A percentile compares a stretch with the other conserved stretches of the same genome.
Conservation (phyloP, 2,888 invertebrate species). For the Sabatieria punctata region DNA sequence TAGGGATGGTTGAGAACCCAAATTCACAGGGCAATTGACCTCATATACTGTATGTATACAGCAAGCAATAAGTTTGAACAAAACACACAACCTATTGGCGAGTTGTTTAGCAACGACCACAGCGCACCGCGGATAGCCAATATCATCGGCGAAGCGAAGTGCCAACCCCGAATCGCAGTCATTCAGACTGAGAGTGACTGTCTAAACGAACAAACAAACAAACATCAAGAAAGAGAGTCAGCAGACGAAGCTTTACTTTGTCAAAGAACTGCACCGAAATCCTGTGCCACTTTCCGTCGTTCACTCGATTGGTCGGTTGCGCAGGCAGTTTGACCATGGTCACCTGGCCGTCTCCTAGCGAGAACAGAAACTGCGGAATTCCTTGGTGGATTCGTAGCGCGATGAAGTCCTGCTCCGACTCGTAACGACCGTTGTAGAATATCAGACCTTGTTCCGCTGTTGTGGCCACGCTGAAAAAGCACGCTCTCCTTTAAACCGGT, state of each 20-base stretch:
- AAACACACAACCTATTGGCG: neutral
- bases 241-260: conserved; percentile 40
- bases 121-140: conserved; percentile 63
- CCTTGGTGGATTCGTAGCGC: conserved; percentile 60
- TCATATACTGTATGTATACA: too few species aligned
- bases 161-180: conserved; percentile 70
- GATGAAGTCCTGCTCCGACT: conserved; percentile 81
- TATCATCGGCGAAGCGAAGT: conserved; percentile 48
- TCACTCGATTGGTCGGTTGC: conserved; percentile 42
- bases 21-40: too few species aligned
- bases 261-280: conserved; percentile 68
- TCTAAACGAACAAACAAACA: conserved; percentile 37
- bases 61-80: too few species aligned
- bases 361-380: conserved; percentile 65
- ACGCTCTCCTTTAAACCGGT: conserved; percentile 6
- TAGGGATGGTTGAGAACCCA: too few species aligned
- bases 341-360: conserved; percentile 51
- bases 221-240: neutral
- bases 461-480: conserved; percentile 58
- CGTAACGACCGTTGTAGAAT: conserved; percentile 85
- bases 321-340: conserved; percentile 34
- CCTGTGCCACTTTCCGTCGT: conserved; percentile 76
- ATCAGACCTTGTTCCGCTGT: conserved; percentile 62
- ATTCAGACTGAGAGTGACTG: conserved; percentile 62
- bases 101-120: conserved; percentile 43